Evolutionary conservation across 2,797 vertebrate species (phyloP), one percentile per base, ranked within the genome.

Genomic region (Fratercula arctica): DNA sequence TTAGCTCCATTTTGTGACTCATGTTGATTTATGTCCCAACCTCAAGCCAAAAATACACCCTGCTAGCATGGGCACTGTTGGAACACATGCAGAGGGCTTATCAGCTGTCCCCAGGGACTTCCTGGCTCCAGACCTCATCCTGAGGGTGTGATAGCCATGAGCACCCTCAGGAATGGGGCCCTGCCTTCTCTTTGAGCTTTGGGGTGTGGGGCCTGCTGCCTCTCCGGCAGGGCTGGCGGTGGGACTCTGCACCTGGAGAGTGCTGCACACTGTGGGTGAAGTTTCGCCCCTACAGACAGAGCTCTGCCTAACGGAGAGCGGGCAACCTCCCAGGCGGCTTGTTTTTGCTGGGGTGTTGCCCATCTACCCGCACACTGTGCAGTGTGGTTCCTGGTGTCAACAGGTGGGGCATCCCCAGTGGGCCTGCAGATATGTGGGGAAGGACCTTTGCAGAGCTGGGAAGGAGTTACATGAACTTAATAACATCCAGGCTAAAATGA

Each of bases 21-120:
- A 54, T 19, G 9, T 16, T 91, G 91, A 95, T 96, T 95, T 95
- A 89, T 91, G 79, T 78, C 69, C 53, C 81, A 92, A 4, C 29
- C 37, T 81, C 63, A 45, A 64, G 86, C 92, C 88, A 92, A 92
- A 93, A 95, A 90, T 78, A 85, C 59, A 28, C 37, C n/a, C 60
- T 64, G 66, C 57, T 67, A 35, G 33, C 60, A 70, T 0, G 20
- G 87, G 54, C 61, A 16, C 41, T 67, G 48, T 37, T 96, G 94
- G 91, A 93, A 46, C 54, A 75, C 61, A 84, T 41, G 50, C 31
- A 41, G 89, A 84, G 67, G 76, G 19, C 28, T 96, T 95, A 95
- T 95, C 94, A 88, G 77, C 64, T 60, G 28, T 88, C 67, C 61
- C 70, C 82, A 45, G 82, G 70, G 91, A 15, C n/a, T 76, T 91